Percentiles rank a stretch among this genome's conserved stretches.
Evolutionary conservation across 2,888 invertebrate species (phyloP).

Genomic region (Podabrus alpinus): DNA sequence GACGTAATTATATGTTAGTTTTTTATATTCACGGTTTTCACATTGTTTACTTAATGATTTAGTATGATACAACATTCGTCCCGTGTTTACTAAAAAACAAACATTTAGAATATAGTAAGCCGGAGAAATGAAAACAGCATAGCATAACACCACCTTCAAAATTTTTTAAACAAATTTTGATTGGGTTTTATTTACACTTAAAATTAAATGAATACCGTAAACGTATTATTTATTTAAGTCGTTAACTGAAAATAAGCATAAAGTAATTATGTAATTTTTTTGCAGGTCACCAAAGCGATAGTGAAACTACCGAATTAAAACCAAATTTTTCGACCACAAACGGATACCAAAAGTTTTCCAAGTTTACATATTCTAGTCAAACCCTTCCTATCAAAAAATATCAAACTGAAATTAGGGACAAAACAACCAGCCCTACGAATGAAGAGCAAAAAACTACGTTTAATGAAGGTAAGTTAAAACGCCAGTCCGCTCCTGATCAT

Average conservation of each 20-base stretch:
- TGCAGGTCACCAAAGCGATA: slow-evolving; percentile 51
- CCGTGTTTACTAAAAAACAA: background rate
- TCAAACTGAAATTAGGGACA: slow-evolving; percentile 46
- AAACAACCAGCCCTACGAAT: slow-evolving; percentile 52
- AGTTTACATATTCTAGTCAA: slow-evolving; percentile 52
- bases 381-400: slow-evolving; percentile 51
- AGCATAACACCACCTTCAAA: background rate
- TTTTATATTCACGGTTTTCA: background rate
- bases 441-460: slow-evolving; percentile 59
- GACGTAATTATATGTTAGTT: background rate
- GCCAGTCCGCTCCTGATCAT: background rate
- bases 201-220: background rate
- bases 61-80: background rate
- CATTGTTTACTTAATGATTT: background rate
- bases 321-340: slow-evolving; percentile 41
- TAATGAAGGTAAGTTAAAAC: slow-evolving; percentile 56
- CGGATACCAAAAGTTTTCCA: slow-evolving; percentile 39
- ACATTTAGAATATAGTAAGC: background rate
- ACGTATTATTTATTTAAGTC: background rate
- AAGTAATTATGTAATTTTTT: slow-evolving; percentile 29
- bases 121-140: background rate
- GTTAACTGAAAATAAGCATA: background rate
- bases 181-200: background rate
- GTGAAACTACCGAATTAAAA: slow-evolving; percentile 49
- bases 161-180: background rate